Base-by-base conservation (phyloP, 2,888 invertebrate genomes). In the Pomacea canaliculata region DNA sequence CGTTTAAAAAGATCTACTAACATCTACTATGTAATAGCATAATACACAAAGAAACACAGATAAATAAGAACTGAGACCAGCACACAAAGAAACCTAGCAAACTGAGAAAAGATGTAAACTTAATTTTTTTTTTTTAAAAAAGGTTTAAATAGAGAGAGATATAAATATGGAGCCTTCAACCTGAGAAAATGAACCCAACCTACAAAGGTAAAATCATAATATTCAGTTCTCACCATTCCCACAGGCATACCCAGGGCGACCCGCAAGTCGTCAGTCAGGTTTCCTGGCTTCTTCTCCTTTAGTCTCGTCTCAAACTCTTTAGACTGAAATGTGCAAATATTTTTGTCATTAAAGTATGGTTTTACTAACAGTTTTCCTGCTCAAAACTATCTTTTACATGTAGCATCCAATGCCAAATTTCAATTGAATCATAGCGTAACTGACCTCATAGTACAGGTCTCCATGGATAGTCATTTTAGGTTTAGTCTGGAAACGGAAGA, bases 401-500 rank as follows among this genome's bases (percentile, higher is more conserved):
- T n/a, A 10, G 8, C 23, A 12, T 9, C 62, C 5, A 19, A 62
- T 62, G 62, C 62, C 3, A 37, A 37, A 5, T 37, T 37, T 37
- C 37, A 37, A 3, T 37, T 27, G 19, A 3, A 62, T n/a, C 62
- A 62, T 46, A 69, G 10, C 7, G 0, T 56, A 8, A 56, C 81
- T 77, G 81, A 91, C 91, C 88, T 99, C 99, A 90, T 99, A 99
- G 91, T 99, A 99, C 13, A 99, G 92, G 92, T 99, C 99, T 10
- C 99, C 99, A 90, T 99, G 98, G 85, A 98, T 97, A 0, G 98
- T 98, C 97, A 99, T 97, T 82, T 96, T 95, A 0, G 99, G 99
- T 91, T 99, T 99, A 0, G 98, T 98, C 91, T 99, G 99, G 97
- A 98, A 99, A 89, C 96, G 96, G 93, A 99, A 99, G 92, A 99